Evolutionary conservation across 2,797 vertebrate species (phyloP), one percentile per base, ranked within the genome.

Genomic region (Hoplostethus mediterraneus): DNA sequence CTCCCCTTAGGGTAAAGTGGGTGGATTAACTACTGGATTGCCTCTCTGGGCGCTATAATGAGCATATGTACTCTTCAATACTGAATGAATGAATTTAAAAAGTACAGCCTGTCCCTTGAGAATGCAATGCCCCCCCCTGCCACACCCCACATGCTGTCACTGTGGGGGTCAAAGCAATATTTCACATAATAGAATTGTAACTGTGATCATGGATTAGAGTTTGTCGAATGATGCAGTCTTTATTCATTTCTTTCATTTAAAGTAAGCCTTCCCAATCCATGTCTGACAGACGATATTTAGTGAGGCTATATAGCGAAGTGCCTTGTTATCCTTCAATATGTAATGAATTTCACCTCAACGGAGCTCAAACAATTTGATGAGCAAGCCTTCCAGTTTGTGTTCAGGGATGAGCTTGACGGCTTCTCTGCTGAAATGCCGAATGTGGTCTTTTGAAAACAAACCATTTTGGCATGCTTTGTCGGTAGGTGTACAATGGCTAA

Each of bases 311-410:
- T 60, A 75, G 28, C 73, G 56, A 71, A 86, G 81, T 77, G 73
- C 67, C 62, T 84, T 83, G 81, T 89, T 90, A 87, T 87, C 79
- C 63, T 82, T 75, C 77, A 87, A 89, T 83, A 82, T 75, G 57
- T 84, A 78, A 88, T 74, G 63, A 71, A 65, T 75, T 83, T 75
- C 81, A 82, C 86, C 68, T 85, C 71, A 71, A 47, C 38, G 12
- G 45, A 81, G 73, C 72, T 75, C 52, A 68, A 61, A 83, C 58
- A 83, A 81, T 73, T n/a, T 80, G 83, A 85, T 88, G 86, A 90
- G 83, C 77, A 66, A 78, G 85, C 79, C 63, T 42, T 82, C 52
- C 47, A 52, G 64, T 67, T 65, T 48, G 71, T 79, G 75, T 67
- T 84, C 66, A 25, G 58, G 73, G 53, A 71, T 81, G 49, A 66